phyloP scores from a whole-genome alignment of 92 coral and sea anemone species.

The Parazoanthus atlanticus region DNA sequence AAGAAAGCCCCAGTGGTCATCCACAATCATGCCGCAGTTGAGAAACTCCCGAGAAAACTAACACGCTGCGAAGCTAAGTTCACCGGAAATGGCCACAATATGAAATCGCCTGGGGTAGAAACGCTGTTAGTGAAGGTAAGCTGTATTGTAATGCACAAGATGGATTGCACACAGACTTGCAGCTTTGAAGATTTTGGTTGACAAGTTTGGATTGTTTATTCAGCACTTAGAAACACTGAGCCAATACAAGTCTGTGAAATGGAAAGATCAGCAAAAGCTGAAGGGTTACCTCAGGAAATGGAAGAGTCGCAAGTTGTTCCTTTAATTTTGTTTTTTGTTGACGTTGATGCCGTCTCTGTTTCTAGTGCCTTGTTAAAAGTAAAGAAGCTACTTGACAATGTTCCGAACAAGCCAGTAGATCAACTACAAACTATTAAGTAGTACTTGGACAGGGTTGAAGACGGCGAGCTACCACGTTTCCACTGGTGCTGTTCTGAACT shows the following conservation, averaged over 20 bases:
- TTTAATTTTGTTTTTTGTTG: conserved; percentile 47
- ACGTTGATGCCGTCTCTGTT: conserved; percentile 54
- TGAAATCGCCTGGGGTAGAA: conserved; percentile 14
- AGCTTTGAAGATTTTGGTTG: conserved; percentile 52
- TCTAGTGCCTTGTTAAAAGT: conserved; percentile 43
- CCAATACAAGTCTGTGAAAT: conserved; percentile 48
- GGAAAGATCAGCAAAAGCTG: conserved; percentile 51
- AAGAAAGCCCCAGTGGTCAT: background rate
- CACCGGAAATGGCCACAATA: conserved; percentile 10
- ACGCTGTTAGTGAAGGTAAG: conserved; percentile 1
- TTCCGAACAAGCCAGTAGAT: conserved; percentile 26
- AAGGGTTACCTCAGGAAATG: conserved; percentile 53
- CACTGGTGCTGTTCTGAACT: conserved; percentile 39
- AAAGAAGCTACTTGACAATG: conserved; percentile 41
- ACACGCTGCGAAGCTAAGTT: conserved; percentile 17
- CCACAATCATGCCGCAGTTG: background rate
- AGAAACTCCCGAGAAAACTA: background rate
- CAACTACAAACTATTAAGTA: conserved; percentile 47
- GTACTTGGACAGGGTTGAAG: conserved; percentile 46
- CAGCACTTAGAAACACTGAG: conserved; percentile 65
- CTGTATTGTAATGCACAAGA: conserved; percentile 39
- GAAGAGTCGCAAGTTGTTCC: conserved; percentile 41
- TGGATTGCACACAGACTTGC: conserved; percentile 56
- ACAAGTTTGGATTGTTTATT: conserved; percentile 54
- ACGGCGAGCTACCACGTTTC: conserved; percentile 27